phyloP scores from a whole-genome alignment of 2,797 vertebrate species.

The Amblyraja radiata region DNA sequence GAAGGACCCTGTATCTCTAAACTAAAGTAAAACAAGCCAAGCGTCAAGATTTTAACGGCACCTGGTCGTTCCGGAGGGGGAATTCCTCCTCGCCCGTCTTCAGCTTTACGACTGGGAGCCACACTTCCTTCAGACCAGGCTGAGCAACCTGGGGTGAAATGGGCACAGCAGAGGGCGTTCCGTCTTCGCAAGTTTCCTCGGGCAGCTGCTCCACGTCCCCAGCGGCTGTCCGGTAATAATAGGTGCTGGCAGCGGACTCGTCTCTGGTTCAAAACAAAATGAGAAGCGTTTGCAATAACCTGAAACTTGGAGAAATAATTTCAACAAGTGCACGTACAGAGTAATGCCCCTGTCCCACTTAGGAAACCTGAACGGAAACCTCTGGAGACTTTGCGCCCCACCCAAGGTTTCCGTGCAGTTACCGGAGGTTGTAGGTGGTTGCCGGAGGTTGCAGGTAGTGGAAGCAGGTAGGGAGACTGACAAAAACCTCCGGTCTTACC shows the following conservation, averaged over 20 bases:
- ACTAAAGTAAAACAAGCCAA: too few relatives aligned
- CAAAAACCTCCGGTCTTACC: too few relatives aligned
- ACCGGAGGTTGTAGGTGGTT: too few relatives aligned
- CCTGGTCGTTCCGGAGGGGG: conserved; percentile 61
- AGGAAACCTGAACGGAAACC: too few relatives aligned
- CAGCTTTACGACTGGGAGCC: conserved; percentile 53
- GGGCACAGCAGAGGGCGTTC: background rate
- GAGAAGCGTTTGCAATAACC: background rate
- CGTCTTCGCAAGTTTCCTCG: background rate
- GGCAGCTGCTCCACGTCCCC: conserved; percentile 1
- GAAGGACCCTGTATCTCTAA: too few relatives aligned
- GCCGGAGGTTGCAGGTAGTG: too few relatives aligned
- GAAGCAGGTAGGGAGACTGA: too few relatives aligned
- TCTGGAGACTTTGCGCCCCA: too few relatives aligned
- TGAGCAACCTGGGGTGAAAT: background rate
- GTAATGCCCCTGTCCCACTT: background rate
- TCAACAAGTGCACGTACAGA: background rate
- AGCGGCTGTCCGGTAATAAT: conserved; percentile 44
- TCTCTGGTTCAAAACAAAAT: conserved; percentile 50
- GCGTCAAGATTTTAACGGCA: conserved; percentile 41
- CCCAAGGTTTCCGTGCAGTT: too few relatives aligned
- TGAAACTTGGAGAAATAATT: background rate
- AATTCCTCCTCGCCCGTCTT: conserved; percentile 59
- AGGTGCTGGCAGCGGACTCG: conserved; percentile 57
- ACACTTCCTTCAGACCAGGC: conserved; percentile 47